A percentile compares a stretch with the other conserved stretches of the same genome.
Evolutionary conservation across 2,888 invertebrate species (phyloP).

Genomic region (Lasioglossum figueresi): DNA sequence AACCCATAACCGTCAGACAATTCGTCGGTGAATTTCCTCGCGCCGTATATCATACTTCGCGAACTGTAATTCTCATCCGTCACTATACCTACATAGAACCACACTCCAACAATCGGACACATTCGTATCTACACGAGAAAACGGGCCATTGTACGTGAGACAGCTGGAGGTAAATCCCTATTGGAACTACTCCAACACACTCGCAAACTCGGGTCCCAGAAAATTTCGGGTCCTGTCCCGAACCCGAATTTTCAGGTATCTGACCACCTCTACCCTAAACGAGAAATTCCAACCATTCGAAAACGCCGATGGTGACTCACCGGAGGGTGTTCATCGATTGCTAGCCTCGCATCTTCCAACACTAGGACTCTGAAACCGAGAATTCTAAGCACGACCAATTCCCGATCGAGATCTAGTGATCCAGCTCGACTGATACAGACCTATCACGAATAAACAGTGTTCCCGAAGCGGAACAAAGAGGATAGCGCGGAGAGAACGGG

Average conservation of each 20-base stretch:
- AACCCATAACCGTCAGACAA: not conserved
- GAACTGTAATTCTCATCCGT: not conserved
- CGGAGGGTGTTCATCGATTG: not conserved
- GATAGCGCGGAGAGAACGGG: not conserved
- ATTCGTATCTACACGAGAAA: not conserved
- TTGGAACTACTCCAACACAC: not conserved
- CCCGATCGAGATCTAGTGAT: not conserved
- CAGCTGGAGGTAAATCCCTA: not conserved
- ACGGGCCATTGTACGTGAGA: not conserved
- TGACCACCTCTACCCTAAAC: not conserved
- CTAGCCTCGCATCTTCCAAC: not conserved
- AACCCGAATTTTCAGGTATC: too few relatives aligned
- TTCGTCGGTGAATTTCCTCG: not conserved
- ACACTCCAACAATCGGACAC: not conserved
- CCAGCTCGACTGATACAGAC: not conserved
- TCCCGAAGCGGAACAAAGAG: conserved; percentile 28
- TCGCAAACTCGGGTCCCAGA: too few relatives aligned
- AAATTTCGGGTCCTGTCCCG: too few relatives aligned
- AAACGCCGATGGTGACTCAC: not conserved
- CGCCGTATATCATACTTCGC: not conserved
- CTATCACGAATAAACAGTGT: not conserved
- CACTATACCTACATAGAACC: not conserved
- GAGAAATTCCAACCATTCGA: not conserved
- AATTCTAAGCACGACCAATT: not conserved
- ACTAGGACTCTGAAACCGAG: not conserved